These are phyloP conservation scores for Helostoma temminkii DNA, from an alignment of 2,797 vertebrate species.

Conservation along the genomic window DNA sequence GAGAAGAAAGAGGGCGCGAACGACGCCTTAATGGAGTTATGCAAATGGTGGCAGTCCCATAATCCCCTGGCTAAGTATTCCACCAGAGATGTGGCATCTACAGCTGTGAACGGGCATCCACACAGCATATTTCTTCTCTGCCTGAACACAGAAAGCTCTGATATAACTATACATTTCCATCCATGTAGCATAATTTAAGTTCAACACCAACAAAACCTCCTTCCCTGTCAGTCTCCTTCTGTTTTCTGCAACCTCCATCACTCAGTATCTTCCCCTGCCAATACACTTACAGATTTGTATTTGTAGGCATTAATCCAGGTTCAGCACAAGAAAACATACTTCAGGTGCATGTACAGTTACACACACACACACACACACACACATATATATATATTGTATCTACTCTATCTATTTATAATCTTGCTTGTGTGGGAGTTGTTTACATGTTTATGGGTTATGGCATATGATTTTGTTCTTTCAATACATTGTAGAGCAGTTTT, in stretches of 20 bases:
- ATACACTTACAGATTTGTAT: slow-evolving; percentile 42
- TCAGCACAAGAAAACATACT: slow-evolving; percentile 34
- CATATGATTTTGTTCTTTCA: slow-evolving; percentile 40
- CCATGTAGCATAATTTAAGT: slow-evolving; percentile 61
- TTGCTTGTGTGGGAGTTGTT: slow-evolving; percentile 66
- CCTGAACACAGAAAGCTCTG: slow-evolving; percentile 47
- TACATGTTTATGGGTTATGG: slow-evolving; percentile 65
- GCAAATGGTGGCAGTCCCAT: slow-evolving; percentile 74
- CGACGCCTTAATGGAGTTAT: slow-evolving; percentile 81
- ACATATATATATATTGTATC: slow-evolving; percentile 1
- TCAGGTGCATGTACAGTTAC: slow-evolving; percentile 21
- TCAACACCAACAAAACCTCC: not conserved
- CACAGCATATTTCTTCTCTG: slow-evolving; percentile 30
- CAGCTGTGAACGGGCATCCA: slow-evolving; percentile 66
- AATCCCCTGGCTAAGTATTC: slow-evolving; percentile 76
- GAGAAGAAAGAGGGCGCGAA: slow-evolving; percentile 52
- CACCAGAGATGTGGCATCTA: slow-evolving; percentile 67
- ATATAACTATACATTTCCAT: slow-evolving; percentile 47
- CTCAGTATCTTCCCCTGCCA: slow-evolving; percentile 37
- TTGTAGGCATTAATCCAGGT: slow-evolving; percentile 35
- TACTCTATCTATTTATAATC: slow-evolving; percentile 48
- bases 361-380: not conserved
- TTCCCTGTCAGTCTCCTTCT: slow-evolving; percentile 43
- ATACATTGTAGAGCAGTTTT: slow-evolving; percentile 17
- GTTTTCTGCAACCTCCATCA: slow-evolving; percentile 44